These are phyloP conservation scores for Coecobrya sp. DNA, from an alignment of 2,888 invertebrate species.

Conservation along the genomic window DNA sequence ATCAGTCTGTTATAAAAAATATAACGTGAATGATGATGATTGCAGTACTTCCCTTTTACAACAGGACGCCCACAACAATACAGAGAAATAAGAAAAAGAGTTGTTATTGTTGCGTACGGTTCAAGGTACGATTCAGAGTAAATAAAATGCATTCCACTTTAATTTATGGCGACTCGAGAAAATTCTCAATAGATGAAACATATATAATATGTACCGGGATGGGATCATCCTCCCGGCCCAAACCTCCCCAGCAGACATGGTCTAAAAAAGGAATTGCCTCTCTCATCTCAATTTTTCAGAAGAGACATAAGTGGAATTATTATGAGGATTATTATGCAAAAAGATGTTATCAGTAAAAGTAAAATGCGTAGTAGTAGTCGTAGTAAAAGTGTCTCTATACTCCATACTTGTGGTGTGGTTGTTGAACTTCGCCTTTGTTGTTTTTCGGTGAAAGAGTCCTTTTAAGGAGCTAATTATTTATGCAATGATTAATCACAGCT, in stretches of 20 bases:
- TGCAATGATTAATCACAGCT: slow-evolving; percentile 18
- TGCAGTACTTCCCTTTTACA: slow-evolving; percentile 65
- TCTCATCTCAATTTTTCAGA: slow-evolving; percentile 10
- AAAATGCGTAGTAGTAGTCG: slow-evolving; percentile 1
- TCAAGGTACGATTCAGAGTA: slow-evolving; percentile 68
- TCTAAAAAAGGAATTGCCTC: slow-evolving; percentile 48
- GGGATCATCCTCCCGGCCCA: neutral
- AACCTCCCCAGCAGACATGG: neutral
- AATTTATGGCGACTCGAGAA: slow-evolving; percentile 14
- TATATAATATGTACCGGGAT: no score
- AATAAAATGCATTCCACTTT: neutral
- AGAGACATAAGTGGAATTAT: neutral
- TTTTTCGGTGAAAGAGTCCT: slow-evolving; percentile 25
- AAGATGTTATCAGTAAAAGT: neutral
- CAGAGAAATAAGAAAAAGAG: neutral
- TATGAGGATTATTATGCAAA: slow-evolving; percentile 17
- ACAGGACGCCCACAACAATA: slow-evolving; percentile 44
- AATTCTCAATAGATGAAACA: neutral
- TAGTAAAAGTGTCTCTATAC: neutral
- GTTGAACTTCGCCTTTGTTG: slow-evolving; percentile 51
- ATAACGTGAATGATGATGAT: slow-evolving; percentile 38
- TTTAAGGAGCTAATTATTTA: slow-evolving; percentile 62
- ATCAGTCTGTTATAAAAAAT: slow-evolving; percentile 52
- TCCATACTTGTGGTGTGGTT: slow-evolving; percentile 10
- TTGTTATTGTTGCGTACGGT: slow-evolving; percentile 23